Evolutionary conservation across 2,888 invertebrate genomes (phyloP).

Genomic region (Gymnosoma rotundatum): DNA sequence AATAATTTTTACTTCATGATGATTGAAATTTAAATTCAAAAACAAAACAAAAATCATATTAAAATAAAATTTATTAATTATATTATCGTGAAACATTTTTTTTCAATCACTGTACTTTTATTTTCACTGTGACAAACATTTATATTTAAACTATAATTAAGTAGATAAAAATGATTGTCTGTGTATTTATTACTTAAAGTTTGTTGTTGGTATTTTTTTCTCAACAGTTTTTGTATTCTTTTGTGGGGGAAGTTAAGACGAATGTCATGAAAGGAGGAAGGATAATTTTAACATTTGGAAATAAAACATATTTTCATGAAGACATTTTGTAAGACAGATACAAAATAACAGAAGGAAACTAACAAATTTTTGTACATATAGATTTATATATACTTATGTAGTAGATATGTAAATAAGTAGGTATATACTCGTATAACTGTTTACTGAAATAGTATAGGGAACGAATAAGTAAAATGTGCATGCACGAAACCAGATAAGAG

Average conservation of each 20-base stretch:
- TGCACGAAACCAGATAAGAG: constrained; percentile 75
- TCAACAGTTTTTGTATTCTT: neutral
- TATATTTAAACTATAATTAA: constrained; percentile 2
- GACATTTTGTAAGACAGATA: neutral
- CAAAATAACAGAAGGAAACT: neutral
- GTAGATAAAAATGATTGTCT: neutral
- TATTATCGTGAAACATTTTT: neutral
- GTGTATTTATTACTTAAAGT: neutral
- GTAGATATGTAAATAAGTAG: neutral
- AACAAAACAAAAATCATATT: too few species aligned
- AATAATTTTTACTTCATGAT: too few species aligned
- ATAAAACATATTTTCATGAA: constrained; percentile 58
- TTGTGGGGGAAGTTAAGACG: neutral
- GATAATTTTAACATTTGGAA: constrained; percentile 44
- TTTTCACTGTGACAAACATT: constrained; percentile 5
- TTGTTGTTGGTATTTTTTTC: neutral
- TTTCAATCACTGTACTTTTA: neutral
- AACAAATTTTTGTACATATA: neutral
- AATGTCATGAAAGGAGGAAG: constrained; percentile 17
- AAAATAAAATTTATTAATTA: too few species aligned
- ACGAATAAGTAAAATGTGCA: constrained; percentile 46
- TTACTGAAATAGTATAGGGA: constrained; percentile 31
- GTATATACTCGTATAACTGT: neutral
- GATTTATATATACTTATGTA: too few species aligned
- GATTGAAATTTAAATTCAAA: too few species aligned